Evolutionary conservation across 2,113 vertebrate genomes (phyloP).

Genomic region (Rhizomys pruinosus): DNA sequence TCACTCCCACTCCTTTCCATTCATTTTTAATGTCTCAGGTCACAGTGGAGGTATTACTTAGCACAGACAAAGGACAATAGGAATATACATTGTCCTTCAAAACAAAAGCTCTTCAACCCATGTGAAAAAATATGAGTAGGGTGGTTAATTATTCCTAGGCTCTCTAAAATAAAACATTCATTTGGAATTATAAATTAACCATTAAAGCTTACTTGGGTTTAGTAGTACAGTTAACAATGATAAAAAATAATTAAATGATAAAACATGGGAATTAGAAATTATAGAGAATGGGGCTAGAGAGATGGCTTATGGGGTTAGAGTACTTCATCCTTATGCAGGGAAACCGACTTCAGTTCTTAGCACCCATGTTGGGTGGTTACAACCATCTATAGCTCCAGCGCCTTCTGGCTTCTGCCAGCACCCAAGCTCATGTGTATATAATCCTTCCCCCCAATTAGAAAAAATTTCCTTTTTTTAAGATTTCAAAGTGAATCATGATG

Average conservation of each 20-base stretch:
- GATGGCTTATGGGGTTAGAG: background rate
- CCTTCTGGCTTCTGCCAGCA: background rate
- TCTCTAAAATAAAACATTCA: conserved; percentile 4
- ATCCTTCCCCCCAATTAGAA: too few species aligned
- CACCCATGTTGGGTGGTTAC: background rate
- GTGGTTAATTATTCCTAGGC: background rate
- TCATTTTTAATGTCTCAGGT: background rate
- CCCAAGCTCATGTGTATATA: too few species aligned
- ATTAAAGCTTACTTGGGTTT: background rate
- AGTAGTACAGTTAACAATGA: too few species aligned
- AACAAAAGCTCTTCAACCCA: conserved; percentile 12
- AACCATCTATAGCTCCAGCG: too few species aligned
- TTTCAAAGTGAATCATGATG: too few species aligned
- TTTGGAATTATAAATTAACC: background rate
- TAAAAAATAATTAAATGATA: too few species aligned
- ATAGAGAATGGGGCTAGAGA: too few species aligned
- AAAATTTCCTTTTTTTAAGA: too few species aligned
- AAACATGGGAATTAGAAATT: too few species aligned
- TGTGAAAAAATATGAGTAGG: background rate
- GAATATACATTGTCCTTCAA: background rate
- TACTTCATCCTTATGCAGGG: background rate
- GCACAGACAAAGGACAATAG: background rate
- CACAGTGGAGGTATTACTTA: background rate
- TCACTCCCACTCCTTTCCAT: background rate
- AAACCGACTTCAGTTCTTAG: background rate